Conservation (phyloP, 2,888 invertebrate species). For the Dolomedes plantarius region DNA sequence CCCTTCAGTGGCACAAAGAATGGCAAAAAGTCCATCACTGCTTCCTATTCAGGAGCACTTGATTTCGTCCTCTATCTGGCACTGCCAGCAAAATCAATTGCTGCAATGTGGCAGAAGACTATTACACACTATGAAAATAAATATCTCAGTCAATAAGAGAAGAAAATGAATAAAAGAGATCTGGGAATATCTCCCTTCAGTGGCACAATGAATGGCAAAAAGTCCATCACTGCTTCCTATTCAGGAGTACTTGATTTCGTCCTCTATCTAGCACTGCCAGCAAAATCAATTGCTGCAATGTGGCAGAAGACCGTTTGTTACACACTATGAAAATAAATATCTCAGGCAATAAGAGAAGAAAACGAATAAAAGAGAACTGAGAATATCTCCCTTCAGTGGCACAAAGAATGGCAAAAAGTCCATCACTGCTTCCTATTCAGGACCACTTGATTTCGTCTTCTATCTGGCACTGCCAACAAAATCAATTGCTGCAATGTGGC, state of each 20-base stretch:
- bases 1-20: constrained; percentile 15
- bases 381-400: constrained; percentile 16
- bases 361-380: too few relatives aligned
- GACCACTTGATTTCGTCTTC: too few relatives aligned
- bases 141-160: not conserved
- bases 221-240: constrained; percentile 10
- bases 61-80: constrained; percentile 28
- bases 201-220: constrained; percentile 19
- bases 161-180: too few relatives aligned
- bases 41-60: constrained; percentile 27
- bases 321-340: too few relatives aligned
- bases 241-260: not conserved
- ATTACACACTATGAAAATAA: not conserved
- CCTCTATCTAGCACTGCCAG: constrained; percentile 17
- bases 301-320: constrained; percentile 27
- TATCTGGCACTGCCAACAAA: not conserved
- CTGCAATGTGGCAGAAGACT: constrained; percentile 19
- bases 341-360: too few relatives aligned
- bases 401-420: not conserved
- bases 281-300: not conserved
- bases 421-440: too few relatives aligned
- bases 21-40: constrained; percentile 2
- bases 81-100: not conserved
- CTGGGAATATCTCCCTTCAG: constrained; percentile 23
- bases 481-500: not conserved